Evolutionary conservation across 1,140 invertebrate species (phyloP).

Genomic region (Drosophila malerkotliana): DNA sequence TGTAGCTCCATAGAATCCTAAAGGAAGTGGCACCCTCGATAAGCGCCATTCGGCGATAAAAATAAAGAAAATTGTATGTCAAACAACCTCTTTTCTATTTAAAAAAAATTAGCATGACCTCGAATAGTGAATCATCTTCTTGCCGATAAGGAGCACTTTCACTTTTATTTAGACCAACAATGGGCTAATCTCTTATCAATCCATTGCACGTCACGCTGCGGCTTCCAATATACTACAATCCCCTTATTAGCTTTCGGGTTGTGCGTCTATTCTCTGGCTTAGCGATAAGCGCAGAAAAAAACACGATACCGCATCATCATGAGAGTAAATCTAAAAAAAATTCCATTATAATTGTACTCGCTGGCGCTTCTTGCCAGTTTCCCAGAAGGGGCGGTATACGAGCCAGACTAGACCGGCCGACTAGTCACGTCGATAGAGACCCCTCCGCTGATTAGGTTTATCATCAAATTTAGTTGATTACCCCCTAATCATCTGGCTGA

Average conservation of each 20-base stretch:
- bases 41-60: slow-evolving; percentile 8
- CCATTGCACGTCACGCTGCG: slow-evolving; percentile 61
- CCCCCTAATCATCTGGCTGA: slow-evolving; percentile 3
- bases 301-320: slow-evolving; percentile 16
- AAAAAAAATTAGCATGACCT: neutral
- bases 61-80: neutral
- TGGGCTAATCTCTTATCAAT: slow-evolving; percentile 42
- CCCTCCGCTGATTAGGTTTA: slow-evolving; percentile 2
- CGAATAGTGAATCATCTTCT: slow-evolving; percentile 26
- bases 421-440: neutral
- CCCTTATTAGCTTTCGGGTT: slow-evolving; percentile 46
- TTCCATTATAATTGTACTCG: slow-evolving; percentile 24
- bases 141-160: slow-evolving; percentile 36
- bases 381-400: neutral
- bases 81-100: neutral
- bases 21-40: slow-evolving; percentile 25
- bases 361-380: slow-evolving; percentile 17
- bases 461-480: neutral
- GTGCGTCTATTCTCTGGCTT: slow-evolving; percentile 2
- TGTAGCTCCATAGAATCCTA: neutral
- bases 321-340: slow-evolving; percentile 15
- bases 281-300: slow-evolving; percentile 37
- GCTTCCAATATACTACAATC: slow-evolving; percentile 41
- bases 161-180: slow-evolving; percentile 26
- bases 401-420: neutral